Percentiles rank a stretch among this genome's conserved stretches.
These are phyloP conservation scores for Medauroidea extradentata DNA, from an alignment of 1,140 invertebrate genomes.

Conservation along the genomic window DNA sequence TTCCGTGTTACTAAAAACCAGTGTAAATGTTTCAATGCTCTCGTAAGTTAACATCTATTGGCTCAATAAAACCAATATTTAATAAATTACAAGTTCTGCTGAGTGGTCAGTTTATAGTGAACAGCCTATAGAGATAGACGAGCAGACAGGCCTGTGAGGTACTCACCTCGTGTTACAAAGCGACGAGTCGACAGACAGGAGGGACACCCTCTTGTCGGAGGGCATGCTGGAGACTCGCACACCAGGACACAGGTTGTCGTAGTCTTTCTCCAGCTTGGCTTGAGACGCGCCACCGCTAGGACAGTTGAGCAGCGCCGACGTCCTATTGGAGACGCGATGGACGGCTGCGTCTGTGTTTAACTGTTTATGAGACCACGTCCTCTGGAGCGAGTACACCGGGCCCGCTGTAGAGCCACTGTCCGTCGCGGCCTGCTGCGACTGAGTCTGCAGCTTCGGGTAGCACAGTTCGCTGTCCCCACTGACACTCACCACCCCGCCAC, in stretches of 20 bases:
- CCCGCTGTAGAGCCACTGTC: conserved; percentile 35
- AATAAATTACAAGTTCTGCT: too few species aligned
- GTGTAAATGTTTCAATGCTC: too few species aligned
- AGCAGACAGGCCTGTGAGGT: too few species aligned
- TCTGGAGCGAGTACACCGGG: conserved; percentile 47
- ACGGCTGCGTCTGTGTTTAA: conserved; percentile 64
- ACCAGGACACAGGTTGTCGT: conserved; percentile 31
- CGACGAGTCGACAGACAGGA: conserved; percentile 37
- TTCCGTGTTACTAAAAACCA: too few species aligned
- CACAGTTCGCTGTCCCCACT: conserved; percentile 47
- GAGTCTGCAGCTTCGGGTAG: conserved; percentile 46
- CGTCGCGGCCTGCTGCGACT: conserved; percentile 30
- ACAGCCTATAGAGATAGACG: too few species aligned
- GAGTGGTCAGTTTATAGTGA: too few species aligned
- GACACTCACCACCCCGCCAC: conserved; percentile 42
- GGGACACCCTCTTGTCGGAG: conserved; percentile 42
- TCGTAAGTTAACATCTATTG: too few species aligned
- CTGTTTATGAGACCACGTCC: conserved; percentile 66
- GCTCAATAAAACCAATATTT: not conserved
- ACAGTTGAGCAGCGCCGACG: conserved; percentile 32
- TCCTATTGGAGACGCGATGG: conserved; percentile 45
- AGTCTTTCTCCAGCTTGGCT: conserved; percentile 24
- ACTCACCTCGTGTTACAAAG: conserved; percentile 26
- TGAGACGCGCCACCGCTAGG: conserved; percentile 30
- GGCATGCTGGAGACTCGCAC: conserved; percentile 6